These are phyloP conservation scores for Acronicta psi DNA, from an alignment of 2,888 invertebrate species.

Conservation along the genomic window DNA sequence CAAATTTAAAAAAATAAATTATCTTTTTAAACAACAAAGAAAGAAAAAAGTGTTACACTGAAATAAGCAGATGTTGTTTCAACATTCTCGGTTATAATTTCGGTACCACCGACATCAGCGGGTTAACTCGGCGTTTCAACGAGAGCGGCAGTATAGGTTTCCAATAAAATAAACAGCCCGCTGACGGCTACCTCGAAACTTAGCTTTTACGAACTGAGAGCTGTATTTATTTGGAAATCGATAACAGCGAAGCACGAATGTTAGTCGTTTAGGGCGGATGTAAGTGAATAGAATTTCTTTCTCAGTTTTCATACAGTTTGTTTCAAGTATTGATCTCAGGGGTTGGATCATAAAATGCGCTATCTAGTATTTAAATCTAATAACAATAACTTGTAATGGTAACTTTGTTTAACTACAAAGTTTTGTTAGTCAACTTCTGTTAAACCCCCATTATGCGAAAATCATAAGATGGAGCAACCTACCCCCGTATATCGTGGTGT, in stretches of 20 bases:
- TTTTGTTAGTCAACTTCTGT: too few relatives aligned
- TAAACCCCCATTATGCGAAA: too few relatives aligned
- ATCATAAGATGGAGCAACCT: too few relatives aligned
- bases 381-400: too few relatives aligned
- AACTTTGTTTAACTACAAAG: too few relatives aligned
- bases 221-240: constrained; percentile 31
- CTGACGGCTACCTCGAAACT: constrained; percentile 32
- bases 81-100: constrained; percentile 16
- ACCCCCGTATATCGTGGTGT: too few relatives aligned
- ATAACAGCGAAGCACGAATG: constrained; percentile 24
- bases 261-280: constrained; percentile 18
- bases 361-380: too few relatives aligned
- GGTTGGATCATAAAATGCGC: too few relatives aligned
- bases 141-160: constrained; percentile 43
- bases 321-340: not conserved
- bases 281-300: not conserved
- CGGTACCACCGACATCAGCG: constrained; percentile 17
- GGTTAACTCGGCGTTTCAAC: constrained; percentile 43
- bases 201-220: constrained; percentile 45
- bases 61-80: constrained; percentile 25
- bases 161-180: constrained; percentile 48
- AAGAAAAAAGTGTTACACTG: constrained; percentile 10
- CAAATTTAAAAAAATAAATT: not conserved
- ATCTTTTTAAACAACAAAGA: not conserved
- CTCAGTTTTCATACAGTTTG: too few relatives aligned